phyloP scores from a whole-genome alignment of 2,797 vertebrate genomes.

The Cygnus olor region DNA sequence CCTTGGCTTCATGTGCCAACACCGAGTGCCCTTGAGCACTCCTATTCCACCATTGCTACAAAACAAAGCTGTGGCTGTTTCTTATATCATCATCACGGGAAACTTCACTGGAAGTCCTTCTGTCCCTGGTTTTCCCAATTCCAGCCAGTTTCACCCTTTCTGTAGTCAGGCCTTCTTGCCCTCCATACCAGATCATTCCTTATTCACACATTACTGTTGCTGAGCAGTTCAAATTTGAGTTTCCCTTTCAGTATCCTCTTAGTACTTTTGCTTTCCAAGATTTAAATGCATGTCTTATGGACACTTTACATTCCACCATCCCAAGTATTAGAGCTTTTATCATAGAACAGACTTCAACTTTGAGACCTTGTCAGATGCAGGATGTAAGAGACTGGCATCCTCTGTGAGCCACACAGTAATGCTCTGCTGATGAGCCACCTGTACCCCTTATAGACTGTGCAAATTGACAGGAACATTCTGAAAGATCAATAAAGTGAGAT shows the following conservation, averaged over 20 bases:
- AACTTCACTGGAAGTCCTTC: neutral
- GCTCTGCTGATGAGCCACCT: neutral
- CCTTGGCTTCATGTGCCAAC: neutral
- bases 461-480: neutral
- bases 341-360: neutral
- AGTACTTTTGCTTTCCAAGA: neutral
- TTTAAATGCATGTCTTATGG: rapidly evolving
- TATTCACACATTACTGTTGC: neutral
- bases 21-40: neutral
- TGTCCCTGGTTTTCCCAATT: neutral
- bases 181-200: neutral
- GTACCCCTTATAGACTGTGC: neutral
- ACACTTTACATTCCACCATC: rapidly evolving
- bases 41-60: neutral
- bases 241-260: neutral
- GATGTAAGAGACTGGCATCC: neutral
- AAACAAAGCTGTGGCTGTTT: neutral
- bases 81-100: neutral
- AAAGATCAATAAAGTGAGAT: neutral
- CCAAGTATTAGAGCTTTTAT: neutral
- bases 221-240: neutral
- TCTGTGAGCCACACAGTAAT: neutral
- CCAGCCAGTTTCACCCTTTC: neutral
- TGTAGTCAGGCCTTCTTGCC: neutral
- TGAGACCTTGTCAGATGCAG: neutral